phyloP scores from a whole-genome alignment of 2,888 invertebrate genomes.

The Camptogramma bilineatum region DNA sequence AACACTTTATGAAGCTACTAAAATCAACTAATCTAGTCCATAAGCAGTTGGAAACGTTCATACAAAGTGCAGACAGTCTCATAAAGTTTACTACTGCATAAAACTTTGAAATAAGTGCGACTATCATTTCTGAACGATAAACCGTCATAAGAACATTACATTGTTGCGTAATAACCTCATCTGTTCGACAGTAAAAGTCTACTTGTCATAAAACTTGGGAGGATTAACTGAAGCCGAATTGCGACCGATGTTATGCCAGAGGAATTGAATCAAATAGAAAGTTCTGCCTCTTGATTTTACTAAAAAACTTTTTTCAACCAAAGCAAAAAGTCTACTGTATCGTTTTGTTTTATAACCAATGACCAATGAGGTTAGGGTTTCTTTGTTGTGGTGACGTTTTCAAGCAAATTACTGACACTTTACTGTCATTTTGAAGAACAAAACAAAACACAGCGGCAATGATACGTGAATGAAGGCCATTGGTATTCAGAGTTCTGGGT shows the following conservation, averaged over 20 bases:
- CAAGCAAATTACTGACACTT: too few relatives aligned
- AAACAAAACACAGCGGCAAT: too few relatives aligned
- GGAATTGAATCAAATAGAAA: neutral
- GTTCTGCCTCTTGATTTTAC: neutral
- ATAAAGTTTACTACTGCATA: conserved; percentile 39
- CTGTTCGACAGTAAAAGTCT: conserved; percentile 42
- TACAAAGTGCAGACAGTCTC: conserved; percentile 35
- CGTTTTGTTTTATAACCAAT: too few relatives aligned
- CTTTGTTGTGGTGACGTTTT: too few relatives aligned
- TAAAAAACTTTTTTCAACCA: neutral
- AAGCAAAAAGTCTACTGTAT: too few relatives aligned
- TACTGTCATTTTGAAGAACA: too few relatives aligned
- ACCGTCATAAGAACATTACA: conserved; percentile 38
- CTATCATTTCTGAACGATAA: conserved; percentile 45
- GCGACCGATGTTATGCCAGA: conserved; percentile 13
- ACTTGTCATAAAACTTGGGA: conserved; percentile 37
- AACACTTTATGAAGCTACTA: conserved; percentile 5
- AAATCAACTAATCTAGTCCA: conserved; percentile 12
- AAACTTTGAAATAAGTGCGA: conserved; percentile 42
- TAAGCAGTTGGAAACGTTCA: conserved; percentile 17
- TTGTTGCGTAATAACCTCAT: conserved; percentile 44
- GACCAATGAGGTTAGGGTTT: too few relatives aligned
- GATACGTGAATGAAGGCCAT: too few relatives aligned
- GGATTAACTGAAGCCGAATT: conserved; percentile 38
- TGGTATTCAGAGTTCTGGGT: too few relatives aligned